These are phyloP conservation scores for Archaeoteleia sp. DNA, from an alignment of 2,888 invertebrate genomes.

Conservation along the genomic window DNA sequence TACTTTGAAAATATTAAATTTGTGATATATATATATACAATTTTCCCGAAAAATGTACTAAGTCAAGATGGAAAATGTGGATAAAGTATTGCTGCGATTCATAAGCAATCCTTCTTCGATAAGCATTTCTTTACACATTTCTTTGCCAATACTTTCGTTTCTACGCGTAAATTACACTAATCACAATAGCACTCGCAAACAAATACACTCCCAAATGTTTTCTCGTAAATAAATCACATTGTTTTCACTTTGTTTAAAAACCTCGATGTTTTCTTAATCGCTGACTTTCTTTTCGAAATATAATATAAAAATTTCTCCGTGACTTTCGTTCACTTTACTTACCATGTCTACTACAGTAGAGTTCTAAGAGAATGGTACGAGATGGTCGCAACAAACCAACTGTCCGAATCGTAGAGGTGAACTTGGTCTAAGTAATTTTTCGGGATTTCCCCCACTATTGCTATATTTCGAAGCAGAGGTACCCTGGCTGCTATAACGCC, in stretches of 20 bases:
- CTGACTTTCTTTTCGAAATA: constrained; percentile 22
- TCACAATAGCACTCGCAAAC: constrained; percentile 13
- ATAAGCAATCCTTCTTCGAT: too few relatives aligned
- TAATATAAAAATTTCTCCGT: constrained; percentile 17
- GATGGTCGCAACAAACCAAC: constrained; percentile 74
- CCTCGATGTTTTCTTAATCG: not conserved
- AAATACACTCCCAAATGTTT: too few relatives aligned
- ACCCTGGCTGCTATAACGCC: constrained; percentile 64
- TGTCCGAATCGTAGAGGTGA: constrained; percentile 71
- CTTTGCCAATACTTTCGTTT: too few relatives aligned
- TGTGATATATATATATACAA: too few relatives aligned
- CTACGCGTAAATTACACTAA: too few relatives aligned
- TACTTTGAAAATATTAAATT: too few relatives aligned
- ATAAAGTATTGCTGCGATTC: too few relatives aligned
- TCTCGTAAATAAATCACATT: not conserved
- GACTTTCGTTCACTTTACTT: constrained; percentile 57
- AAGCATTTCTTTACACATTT: too few relatives aligned
- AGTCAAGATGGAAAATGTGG: too few relatives aligned
- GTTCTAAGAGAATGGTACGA: constrained; percentile 62
- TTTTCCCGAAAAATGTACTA: too few relatives aligned
- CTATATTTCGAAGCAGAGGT: constrained; percentile 60
- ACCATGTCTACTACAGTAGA: constrained; percentile 68
- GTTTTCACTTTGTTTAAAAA: not conserved
- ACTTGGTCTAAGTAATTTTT: constrained; percentile 74
- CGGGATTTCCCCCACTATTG: constrained; percentile 66